These are phyloP conservation scores for Neodiprion lecontei DNA, from an alignment of 1,140 invertebrate genomes.

Conservation along the genomic window DNA sequence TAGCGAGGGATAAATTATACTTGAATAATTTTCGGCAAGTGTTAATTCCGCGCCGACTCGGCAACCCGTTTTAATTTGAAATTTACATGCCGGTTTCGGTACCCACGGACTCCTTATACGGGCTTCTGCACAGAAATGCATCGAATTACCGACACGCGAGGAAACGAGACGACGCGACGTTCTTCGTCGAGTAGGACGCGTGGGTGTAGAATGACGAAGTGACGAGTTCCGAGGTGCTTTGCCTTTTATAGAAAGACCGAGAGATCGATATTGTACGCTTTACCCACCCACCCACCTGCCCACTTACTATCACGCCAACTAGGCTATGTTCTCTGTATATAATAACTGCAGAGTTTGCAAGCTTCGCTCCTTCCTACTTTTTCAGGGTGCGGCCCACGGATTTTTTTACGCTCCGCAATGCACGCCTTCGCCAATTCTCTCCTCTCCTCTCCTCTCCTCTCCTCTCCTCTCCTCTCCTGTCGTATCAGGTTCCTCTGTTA, in stretches of 20 bases:
- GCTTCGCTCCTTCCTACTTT: too few relatives aligned
- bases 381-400: neutral
- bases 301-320: neutral
- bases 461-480: too few relatives aligned
- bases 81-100: too few relatives aligned
- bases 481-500: too few relatives aligned
- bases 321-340: neutral
- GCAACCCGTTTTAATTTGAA: too few relatives aligned
- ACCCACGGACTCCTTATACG: too few relatives aligned
- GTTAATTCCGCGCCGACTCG: too few relatives aligned
- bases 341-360: too few relatives aligned
- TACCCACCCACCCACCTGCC: too few relatives aligned
- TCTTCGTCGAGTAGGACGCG: slow-evolving; percentile 14
- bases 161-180: slow-evolving; percentile 13
- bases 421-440: neutral
- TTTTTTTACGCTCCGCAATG: neutral
- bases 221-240: neutral
- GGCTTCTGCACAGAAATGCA: neutral
- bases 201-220: neutral
- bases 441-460: neutral
- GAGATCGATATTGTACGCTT: neutral
- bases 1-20: too few relatives aligned
- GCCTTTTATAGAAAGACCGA: neutral
- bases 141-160: neutral
- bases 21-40: too few relatives aligned